A percentile compares a stretch with the other conserved stretches of the same genome.
phyloP scores from a whole-genome alignment of 2,888 invertebrate species.

The Macaria liturata region DNA sequence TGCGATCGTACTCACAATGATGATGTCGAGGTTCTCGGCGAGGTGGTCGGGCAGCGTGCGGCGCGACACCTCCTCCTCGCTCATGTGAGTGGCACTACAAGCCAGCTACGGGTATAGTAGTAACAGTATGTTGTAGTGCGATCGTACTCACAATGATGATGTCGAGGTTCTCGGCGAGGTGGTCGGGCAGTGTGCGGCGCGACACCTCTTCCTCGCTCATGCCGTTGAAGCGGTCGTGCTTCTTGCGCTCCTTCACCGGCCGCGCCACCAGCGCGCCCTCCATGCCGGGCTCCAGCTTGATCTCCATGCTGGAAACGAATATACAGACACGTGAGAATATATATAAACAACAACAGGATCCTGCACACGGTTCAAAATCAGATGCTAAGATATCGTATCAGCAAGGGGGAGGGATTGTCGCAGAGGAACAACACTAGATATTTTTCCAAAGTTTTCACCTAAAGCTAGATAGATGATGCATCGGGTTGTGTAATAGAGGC shows the following conservation, averaged over 20 bases:
- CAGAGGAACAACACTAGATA: no score
- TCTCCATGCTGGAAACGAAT: constrained; percentile 69
- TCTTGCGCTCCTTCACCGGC: constrained; percentile 93
- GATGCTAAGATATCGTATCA: no score
- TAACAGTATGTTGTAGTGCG: constrained; percentile 38
- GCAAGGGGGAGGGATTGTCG: no score
- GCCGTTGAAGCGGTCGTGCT: constrained; percentile 97
- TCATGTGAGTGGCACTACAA: constrained; percentile 59
- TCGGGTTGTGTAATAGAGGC: no score
- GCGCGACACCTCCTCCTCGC: constrained; percentile 97
- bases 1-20: constrained; percentile 95
- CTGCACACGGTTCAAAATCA: no score
- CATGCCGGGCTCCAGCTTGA: constrained; percentile 77
- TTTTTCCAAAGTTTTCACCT: no score
- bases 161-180: constrained; percentile 96
- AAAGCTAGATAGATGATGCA: no score
- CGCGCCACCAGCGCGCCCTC: constrained; percentile 81
- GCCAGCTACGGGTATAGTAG: no score
- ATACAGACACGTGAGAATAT: no score
- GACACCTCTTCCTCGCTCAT: constrained; percentile 98
- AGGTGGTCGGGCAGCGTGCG: constrained; percentile 97
- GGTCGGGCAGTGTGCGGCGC: constrained; percentile 96
- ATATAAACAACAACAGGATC: no score
- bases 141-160: constrained; percentile 98
- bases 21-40: constrained; percentile 96